Base-by-base conservation (phyloP, 2,888 invertebrate species). In the Myopa testacea region DNA sequence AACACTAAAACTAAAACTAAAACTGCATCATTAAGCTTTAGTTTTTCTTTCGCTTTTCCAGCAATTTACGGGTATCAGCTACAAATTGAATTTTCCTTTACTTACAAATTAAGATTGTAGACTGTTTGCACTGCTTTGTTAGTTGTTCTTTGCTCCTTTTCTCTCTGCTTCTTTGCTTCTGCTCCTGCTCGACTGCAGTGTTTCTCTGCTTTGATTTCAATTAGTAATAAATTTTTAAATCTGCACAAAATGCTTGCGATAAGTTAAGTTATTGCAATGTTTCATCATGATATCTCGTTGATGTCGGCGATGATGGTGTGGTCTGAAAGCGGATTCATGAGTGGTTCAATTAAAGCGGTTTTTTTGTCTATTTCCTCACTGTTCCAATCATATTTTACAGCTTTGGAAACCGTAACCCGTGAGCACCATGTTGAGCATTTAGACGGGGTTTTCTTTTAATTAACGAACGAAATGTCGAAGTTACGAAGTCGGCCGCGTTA, bases 181-280 rank as follows among this genome's bases (percentile, higher is more conserved):
- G 26, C 26, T 26, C 2, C 26, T 26, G 26, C 37, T 26, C 5
- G 37, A 52, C 4, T 65, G 12, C 14, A 16, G 16, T 26, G 16
- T 26, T 37, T 70, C 37, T n/a, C 19, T 6, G 37, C 5, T 37
- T 55, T 55, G 16, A 12, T 37, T 70, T 55, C 70, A 55, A 55
- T 55, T 70, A 55, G 52, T 34, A 70, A 70, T 55, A 70, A 55
- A 70, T 70, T 55, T 34, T 55, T 26, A 37, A 70, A 70, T 52
- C 55, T 55, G 55, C 38, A 70, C 52, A 45, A 26, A 37, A 16
- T 70, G 70, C 70, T 70, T 10, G 7, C 38, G 37, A 65, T 37
- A 65, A 34, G 65, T 8, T 14, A 65, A 65, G 14, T 70, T 70
- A 55, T 55, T 16, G 55, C 55, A 55, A 34, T 26, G 34, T 26